Evolutionary conservation across 1,140 invertebrate species (phyloP).

Genomic region (Hylyphantes graminicola): DNA sequence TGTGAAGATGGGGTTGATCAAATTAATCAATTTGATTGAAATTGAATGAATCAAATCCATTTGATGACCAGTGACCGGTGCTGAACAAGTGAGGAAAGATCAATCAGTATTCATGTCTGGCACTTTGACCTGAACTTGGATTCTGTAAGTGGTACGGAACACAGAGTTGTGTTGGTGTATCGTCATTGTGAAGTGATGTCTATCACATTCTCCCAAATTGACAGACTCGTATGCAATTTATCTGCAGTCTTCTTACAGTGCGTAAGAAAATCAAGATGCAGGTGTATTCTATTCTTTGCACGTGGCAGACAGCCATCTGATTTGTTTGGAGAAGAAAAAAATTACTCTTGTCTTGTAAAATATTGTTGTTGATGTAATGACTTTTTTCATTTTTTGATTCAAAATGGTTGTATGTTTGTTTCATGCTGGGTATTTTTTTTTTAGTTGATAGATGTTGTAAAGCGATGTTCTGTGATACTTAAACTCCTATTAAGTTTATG

Average conservation of each 20-base stretch:
- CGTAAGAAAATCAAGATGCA: too few relatives aligned
- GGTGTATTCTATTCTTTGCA: too few relatives aligned
- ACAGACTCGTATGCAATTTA: not conserved
- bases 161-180: conserved; percentile 25
- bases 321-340: conserved; percentile 3
- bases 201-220: not conserved
- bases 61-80: conserved; percentile 34
- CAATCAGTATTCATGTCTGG: conserved; percentile 1
- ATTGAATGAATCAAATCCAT: not conserved
- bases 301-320: not conserved
- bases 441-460: conserved; percentile 51
- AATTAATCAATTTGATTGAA: conserved; percentile 6
- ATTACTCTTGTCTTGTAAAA: conserved; percentile 5
- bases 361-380: conserved; percentile 1
- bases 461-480: conserved; percentile 60
- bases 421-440: conserved; percentile 35
- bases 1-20: conserved; percentile 7
- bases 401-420: conserved; percentile 54
- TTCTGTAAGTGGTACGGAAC: not conserved
- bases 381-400: conserved; percentile 32
- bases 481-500: conserved; percentile 55
- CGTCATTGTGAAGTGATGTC: conserved; percentile 10
- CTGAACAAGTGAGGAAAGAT: conserved; percentile 33
- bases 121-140: not conserved
- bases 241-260: not conserved